phyloP scores from a whole-genome alignment of 2,113 vertebrate genomes.

The Muscicapa adusta region DNA sequence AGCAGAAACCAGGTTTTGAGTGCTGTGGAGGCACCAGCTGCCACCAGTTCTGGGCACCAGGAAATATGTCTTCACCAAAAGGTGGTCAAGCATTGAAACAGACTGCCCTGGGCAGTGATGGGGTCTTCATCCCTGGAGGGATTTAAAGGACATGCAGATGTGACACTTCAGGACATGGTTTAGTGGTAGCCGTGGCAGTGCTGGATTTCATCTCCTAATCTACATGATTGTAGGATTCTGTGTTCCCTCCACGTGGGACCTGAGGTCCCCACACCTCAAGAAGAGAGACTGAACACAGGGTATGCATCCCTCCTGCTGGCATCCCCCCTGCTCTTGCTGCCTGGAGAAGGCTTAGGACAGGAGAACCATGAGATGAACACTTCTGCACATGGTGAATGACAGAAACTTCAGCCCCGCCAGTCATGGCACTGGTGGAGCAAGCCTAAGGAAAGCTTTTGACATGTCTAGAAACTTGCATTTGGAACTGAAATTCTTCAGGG shows the following conservation, averaged over 20 bases:
- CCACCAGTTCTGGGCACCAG: neutral
- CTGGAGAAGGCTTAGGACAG: neutral
- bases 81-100: neutral
- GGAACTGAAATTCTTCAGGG: neutral
- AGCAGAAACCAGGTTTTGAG: neutral
- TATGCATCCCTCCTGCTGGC: neutral
- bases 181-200: neutral
- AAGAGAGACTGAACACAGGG: neutral
- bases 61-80: neutral
- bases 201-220: neutral
- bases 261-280: neutral
- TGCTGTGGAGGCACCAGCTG: neutral
- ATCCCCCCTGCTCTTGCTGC: neutral
- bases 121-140: accelerated
- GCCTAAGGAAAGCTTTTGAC: neutral
- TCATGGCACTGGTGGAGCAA: neutral
- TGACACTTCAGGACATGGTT: neutral
- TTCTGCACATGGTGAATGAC: neutral
- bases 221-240: neutral
- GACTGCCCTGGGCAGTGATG: neutral
- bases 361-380: too few species aligned
- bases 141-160: neutral
- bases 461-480: neutral
- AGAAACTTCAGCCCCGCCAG: neutral
- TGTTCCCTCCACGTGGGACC: neutral